Percentiles rank a stretch among this genome's conserved stretches.
These are phyloP conservation scores for Thaumetopoea pityocampa DNA, from an alignment of 1,140 invertebrate genomes.

Conservation along the genomic window DNA sequence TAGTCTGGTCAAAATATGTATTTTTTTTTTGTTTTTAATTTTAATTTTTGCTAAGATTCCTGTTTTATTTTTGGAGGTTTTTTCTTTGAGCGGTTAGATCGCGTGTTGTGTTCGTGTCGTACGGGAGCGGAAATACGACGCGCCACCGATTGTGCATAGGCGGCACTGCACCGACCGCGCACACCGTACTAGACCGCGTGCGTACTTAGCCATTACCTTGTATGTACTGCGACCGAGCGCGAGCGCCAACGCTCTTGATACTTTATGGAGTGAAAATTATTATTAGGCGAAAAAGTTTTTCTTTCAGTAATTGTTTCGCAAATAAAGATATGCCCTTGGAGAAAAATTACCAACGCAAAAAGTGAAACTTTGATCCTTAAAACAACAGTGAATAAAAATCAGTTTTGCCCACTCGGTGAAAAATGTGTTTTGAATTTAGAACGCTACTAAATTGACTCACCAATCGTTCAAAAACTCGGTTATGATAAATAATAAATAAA, in stretches of 20 bases:
- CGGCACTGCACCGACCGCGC: conserved; percentile 66
- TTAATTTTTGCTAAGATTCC: no score
- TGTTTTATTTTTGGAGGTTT: conserved; percentile 54
- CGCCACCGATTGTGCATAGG: conserved; percentile 69
- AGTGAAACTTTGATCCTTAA: no score
- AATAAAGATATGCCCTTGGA: no score
- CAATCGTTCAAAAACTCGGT: no score
- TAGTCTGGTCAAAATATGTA: conserved; percentile 56
- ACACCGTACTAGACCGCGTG: conserved; percentile 67
- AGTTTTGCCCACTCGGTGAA: no score
- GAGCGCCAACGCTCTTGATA: conserved; percentile 47
- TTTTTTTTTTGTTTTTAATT: conserved; percentile 43
- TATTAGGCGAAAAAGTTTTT: no score
- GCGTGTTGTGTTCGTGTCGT: conserved; percentile 57
- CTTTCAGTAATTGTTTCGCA: no score
- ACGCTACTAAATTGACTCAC: no score
- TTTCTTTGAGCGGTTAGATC: conserved; percentile 57
- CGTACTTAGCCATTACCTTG: conserved; percentile 76
- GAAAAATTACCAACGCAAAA: no score
- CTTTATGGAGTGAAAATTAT: conserved; percentile 36
- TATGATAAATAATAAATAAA: no score
- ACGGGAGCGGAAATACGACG: conserved; percentile 66
- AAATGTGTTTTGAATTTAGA: no score
- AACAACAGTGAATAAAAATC: no score
- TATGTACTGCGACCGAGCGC: conserved; percentile 65